Base-by-base conservation (phyloP, 1,140 invertebrate species). In the Stegodyphus mimosarum region DNA sequence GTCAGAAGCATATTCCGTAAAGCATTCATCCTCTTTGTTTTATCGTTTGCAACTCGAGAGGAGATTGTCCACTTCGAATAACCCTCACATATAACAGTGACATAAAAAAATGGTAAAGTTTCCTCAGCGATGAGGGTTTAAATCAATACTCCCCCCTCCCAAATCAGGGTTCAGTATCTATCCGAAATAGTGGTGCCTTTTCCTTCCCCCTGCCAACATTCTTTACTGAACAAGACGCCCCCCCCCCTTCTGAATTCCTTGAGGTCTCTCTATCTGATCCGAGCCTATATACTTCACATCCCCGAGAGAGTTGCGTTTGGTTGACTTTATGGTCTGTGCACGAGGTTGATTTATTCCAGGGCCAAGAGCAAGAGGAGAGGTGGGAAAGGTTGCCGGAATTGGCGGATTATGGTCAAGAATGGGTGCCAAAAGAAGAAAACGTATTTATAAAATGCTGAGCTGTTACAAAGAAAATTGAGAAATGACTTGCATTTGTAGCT, bases 271-370 rank as follows among this genome's bases (percentile, higher is more conserved):
- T 80, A 80, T 80, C 78, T 80, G 78, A 80, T 80, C 69, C 78
- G 63, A 49, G 78, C 18, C 69, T 71, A 74, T 74, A 67, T 66
- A 73, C 71, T 83, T 67, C 60, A 49, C 80, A 33, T 74, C 80
- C 71, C 64, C 71, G 7, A 50, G 80, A 74, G 80, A 71, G 60
- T 66, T 53, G 80, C 80, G 80, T 83, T 83, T 77, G 83, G 83
- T 84, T 84, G 73, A 84, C 73, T 84, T 84, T 84, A 84, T 84
- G 83, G 83, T 84, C 83, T 84, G 73, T 84, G 83, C 83, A 75
- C 83, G 73, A 84, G 73, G 83, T 84, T 84, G 83, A 84, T 84
- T 84, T 84, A 84, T 84, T 76, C 83, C 64, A 49, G 72, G 66
- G 60, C 73, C 83, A 84, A 64, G 66, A 84, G 73, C 18, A 83